Conservation (phyloP, 2,888 invertebrate genomes). For the Trachelus troglodyta region DNA sequence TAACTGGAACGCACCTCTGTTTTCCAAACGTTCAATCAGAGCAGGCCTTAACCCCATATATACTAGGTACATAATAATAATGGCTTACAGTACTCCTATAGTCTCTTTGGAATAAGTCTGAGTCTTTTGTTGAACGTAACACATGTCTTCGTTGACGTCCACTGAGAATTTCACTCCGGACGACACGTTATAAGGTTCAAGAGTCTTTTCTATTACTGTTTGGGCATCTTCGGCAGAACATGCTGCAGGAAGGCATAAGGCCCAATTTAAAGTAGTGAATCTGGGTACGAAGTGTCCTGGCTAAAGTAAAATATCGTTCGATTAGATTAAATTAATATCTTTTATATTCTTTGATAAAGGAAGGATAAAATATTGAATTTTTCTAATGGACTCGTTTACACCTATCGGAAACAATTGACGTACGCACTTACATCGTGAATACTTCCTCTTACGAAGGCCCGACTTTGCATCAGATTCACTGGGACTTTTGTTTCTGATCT, state of each 20-base stretch:
- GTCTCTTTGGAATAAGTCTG: conserved; percentile 65
- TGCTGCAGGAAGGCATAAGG: conserved; percentile 75
- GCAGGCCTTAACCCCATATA: background rate
- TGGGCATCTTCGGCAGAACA: conserved; percentile 73
- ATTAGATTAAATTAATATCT: background rate
- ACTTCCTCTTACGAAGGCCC: conserved; percentile 73
- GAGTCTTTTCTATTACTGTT: conserved; percentile 70
- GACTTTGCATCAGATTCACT: conserved; percentile 74
- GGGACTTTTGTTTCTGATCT: conserved; percentile 72
- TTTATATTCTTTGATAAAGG: background rate
- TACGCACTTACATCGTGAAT: conserved; percentile 71
- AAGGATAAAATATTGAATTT: background rate
- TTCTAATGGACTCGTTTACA: background rate
- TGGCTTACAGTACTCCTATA: conserved; percentile 67
- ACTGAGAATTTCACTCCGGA: conserved; percentile 72
- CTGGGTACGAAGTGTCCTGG: conserved; percentile 79
- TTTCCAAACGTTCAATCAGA: background rate
- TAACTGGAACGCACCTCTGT: conserved; percentile 11
- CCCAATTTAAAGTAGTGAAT: conserved; percentile 79
- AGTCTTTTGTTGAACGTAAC: conserved; percentile 68
- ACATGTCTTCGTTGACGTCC: conserved; percentile 72
- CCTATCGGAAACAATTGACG: background rate
- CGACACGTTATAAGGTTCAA: conserved; percentile 72
- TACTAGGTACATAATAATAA: background rate
- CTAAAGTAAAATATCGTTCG: conserved; percentile 57